Evolutionary conservation across 2,888 invertebrate species (phyloP).

Genomic region (Standfussiana lucernea): DNA sequence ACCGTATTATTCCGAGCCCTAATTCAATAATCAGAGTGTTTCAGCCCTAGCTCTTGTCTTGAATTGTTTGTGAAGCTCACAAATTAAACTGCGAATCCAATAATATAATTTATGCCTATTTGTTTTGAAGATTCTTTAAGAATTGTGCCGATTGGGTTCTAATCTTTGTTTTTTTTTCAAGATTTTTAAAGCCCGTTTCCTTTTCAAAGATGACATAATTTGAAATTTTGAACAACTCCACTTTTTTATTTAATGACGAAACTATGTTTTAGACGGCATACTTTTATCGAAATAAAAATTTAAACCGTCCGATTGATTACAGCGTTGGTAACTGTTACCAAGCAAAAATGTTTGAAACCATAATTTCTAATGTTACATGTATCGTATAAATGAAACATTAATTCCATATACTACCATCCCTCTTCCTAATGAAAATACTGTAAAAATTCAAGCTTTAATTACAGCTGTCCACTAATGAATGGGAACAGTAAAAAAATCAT

Average conservation of each 20-base stretch:
- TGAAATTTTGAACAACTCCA: too few relatives aligned
- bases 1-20: constrained; percentile 51
- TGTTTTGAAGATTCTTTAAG: neutral
- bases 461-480: constrained; percentile 5
- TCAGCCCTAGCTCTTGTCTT: constrained; percentile 43
- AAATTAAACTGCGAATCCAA: constrained; percentile 32
- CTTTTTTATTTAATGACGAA: neutral
- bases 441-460: neutral
- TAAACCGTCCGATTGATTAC: neutral
- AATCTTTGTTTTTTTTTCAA: constrained; percentile 4
- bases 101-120: constrained; percentile 34
- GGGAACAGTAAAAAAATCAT: neutral
- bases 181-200: too few relatives aligned
- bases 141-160: constrained; percentile 3
- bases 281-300: neutral
- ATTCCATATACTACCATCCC: neutral
- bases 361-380: neutral
- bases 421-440: neutral
- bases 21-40: constrained; percentile 62
- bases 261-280: neutral
- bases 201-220: too few relatives aligned
- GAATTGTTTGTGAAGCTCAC: constrained; percentile 37
- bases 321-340: neutral
- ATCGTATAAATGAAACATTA: neutral
- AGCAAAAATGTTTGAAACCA: neutral